phyloP scores from a whole-genome alignment of 2,113 vertebrate species.

The Nipponia nippon region DNA sequence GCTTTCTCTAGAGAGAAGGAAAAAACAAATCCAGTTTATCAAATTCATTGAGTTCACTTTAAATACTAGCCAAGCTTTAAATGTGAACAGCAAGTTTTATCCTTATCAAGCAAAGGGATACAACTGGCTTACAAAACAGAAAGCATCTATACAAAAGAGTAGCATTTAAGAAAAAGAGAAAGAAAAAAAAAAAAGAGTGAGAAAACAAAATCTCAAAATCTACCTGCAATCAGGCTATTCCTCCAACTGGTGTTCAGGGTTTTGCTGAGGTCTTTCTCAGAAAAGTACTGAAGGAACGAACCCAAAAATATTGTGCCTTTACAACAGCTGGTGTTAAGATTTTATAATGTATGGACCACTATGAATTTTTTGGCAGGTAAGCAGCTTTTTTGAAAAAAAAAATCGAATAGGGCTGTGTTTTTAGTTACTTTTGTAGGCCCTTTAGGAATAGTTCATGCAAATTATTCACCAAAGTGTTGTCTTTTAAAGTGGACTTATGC shows the following conservation, averaged over 20 bases:
- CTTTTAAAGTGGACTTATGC: neutral
- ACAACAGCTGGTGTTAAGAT: neutral
- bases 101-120: neutral
- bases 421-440: neutral
- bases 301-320: neutral
- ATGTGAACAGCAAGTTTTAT: neutral
- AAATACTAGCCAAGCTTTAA: neutral
- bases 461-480: neutral
- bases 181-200: rapidly evolving
- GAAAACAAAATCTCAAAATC: neutral
- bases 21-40: neutral
- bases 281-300: neutral
- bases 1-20: neutral
- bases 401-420: neutral
- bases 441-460: neutral
- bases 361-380: neutral
- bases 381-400: neutral
- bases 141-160: neutral
- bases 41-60: neutral
- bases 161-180: neutral
- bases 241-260: neutral
- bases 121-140: neutral
- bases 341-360: neutral
- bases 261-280: neutral
- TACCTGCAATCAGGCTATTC: neutral